phyloP scores from a whole-genome alignment of 1,140 invertebrate genomes.

The Drosophila virilis region DNA sequence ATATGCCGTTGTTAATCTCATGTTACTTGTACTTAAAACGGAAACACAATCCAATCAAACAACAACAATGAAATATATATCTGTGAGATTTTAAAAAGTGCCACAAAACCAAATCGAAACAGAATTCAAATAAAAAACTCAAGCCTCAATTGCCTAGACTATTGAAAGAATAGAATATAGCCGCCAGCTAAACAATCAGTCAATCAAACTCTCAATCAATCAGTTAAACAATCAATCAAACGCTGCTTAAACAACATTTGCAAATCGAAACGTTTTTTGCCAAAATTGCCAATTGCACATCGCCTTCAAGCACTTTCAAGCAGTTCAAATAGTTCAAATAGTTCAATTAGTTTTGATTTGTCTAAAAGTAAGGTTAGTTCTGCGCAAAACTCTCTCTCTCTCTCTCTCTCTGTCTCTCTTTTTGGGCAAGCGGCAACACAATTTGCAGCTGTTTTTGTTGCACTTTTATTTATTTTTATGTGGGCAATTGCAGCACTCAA shows the following conservation, averaged over 20 bases:
- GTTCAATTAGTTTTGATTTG: slow-evolving; percentile 1
- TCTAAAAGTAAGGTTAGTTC: slow-evolving; percentile 13
- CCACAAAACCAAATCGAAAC: slow-evolving; percentile 2
- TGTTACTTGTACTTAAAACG: slow-evolving; percentile 40
- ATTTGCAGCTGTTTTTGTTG: slow-evolving; percentile 26
- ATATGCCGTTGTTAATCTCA: slow-evolving; percentile 48
- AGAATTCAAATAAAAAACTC: not conserved
- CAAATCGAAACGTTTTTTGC: not conserved
- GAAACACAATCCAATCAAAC: slow-evolving; percentile 51
- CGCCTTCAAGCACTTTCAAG: no score
- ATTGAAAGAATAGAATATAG: not conserved
- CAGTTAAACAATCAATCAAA: slow-evolving; percentile 12
- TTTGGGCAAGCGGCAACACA: not conserved
- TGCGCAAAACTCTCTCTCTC: no score
- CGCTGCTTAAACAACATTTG: not conserved
- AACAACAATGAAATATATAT: slow-evolving; percentile 15
- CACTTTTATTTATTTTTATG: slow-evolving; percentile 17
- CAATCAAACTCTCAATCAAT: slow-evolving; percentile 15
- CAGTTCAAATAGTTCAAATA: not conserved
- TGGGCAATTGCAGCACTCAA: slow-evolving; percentile 31
- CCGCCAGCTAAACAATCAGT: slow-evolving; percentile 11
- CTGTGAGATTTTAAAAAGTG: slow-evolving; percentile 37
- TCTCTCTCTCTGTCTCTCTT: no score
- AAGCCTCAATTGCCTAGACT: slow-evolving; percentile 20
- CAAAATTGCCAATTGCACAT: not conserved